These are phyloP conservation scores for Heloderma charlesbogerti DNA, from an alignment of 2,113 vertebrate genomes.

Conservation along the genomic window DNA sequence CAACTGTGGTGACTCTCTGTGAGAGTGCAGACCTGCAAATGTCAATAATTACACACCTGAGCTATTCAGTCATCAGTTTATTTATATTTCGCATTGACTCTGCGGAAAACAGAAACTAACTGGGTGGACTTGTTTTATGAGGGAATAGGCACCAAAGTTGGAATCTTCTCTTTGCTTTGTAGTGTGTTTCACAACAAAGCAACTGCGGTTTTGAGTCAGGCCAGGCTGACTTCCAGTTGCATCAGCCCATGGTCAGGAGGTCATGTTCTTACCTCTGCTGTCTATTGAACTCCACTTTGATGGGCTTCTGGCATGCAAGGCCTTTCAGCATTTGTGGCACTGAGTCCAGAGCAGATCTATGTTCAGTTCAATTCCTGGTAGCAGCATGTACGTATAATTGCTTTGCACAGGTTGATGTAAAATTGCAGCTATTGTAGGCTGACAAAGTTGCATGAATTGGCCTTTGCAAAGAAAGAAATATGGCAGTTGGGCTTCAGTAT, in stretches of 20 bases:
- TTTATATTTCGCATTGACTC: background rate
- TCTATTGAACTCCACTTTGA: background rate
- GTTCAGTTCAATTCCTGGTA: background rate
- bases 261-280: background rate
- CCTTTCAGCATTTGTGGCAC: background rate
- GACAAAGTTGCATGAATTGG: background rate
- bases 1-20: fast-evolving
- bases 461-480: background rate
- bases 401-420: background rate
- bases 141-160: background rate
- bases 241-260: background rate
- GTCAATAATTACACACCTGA: background rate
- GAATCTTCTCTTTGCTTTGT: background rate
- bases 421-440: background rate
- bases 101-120: background rate
- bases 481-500: background rate
- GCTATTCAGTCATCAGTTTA: background rate
- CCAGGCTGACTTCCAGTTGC: background rate
- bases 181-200: background rate
- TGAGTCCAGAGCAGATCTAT: background rate
- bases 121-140: background rate
- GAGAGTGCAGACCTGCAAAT: background rate
- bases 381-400: too few relatives aligned
- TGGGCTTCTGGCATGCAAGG: background rate
- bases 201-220: background rate